These are phyloP conservation scores for Galendromus occidentalis DNA, from an alignment of 1,140 invertebrate genomes.

Conservation along the genomic window DNA sequence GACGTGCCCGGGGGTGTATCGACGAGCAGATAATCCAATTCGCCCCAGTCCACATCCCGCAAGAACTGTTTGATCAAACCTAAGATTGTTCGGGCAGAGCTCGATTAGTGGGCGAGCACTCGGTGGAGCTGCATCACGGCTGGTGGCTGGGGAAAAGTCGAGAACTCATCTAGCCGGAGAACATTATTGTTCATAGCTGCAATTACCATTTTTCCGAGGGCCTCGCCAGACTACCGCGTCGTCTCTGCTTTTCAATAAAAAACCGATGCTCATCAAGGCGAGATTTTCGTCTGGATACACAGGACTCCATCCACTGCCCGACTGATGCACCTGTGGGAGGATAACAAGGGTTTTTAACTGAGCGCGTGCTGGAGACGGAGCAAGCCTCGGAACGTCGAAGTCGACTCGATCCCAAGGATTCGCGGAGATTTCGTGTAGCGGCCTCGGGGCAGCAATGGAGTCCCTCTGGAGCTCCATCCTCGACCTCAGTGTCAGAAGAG, in stretches of 20 bases:
- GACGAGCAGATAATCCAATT: slow-evolving; percentile 63
- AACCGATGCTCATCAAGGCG: slow-evolving; percentile 79
- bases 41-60: slow-evolving; percentile 80
- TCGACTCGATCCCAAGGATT: no score
- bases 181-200: not conserved
- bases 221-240: slow-evolving; percentile 88
- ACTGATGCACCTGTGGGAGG: slow-evolving; percentile 58
- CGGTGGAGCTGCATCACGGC: no score
- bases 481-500: no score
- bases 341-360: not conserved
- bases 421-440: no score
- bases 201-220: slow-evolving; percentile 68
- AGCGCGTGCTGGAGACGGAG: no score
- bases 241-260: slow-evolving; percentile 51
- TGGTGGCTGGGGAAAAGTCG: no score
- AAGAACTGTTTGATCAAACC: slow-evolving; percentile 84
- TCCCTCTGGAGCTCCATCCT: no score
- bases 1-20: slow-evolving; percentile 91
- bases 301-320: slow-evolving; percentile 88
- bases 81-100: slow-evolving; percentile 24
- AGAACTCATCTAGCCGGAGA: no score
- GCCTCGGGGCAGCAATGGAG: no score
- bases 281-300: slow-evolving; percentile 70
- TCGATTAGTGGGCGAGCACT: not conserved
- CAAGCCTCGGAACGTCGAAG: no score